Evolutionary conservation across 2,113 vertebrate genomes (phyloP), one percentile per base, ranked within the genome.

Genomic region (Spea multiplicata): DNA sequence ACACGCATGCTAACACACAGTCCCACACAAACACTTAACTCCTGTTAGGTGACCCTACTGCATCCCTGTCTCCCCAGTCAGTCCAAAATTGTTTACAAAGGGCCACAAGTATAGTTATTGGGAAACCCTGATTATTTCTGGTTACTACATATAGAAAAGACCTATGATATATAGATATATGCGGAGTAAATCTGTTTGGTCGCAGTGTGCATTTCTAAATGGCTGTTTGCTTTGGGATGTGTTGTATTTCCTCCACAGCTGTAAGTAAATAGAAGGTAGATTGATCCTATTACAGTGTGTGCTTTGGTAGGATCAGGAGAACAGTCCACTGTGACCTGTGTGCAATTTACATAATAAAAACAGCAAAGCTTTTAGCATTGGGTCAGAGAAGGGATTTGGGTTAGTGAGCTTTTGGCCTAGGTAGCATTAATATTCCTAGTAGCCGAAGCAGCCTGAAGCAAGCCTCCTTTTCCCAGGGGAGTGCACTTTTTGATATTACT

Each of bases 401-500:
- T 88, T 83, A 87, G 85, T 50, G 71, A 66, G 62, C 90, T 88
- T 84, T 89, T 92, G 85, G 89, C 90, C 89, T 89, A 66, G 82
- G 84, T 88, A 83, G 85, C 92, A 96, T 98, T 97, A 95, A 95
- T 92, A 98, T 98, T 97, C 95, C 94, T 95, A 90, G 92, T 88
- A 82, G 88, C 88, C 86, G 88, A 61, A 70, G 55, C 67, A 81
- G 90, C 89, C 88, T 84, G 84, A 80, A 85, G 86, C 84, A 88
- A 90, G 89, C 83, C 86, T 84, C 86, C 83, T 57, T 85, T 92
- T 95, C 97, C 94, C 94, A 80, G 5, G 96, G 92, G 96, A 95
- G 91, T 88, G 93, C 93, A 95, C 94, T 95, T 94, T 91, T 89
- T 94, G 95, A 94, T 95, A 96, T 95, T 95, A 94, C 97, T 99